Base-by-base conservation (phyloP, 2,113 vertebrate species). In the Chionodraco myersi region DNA sequence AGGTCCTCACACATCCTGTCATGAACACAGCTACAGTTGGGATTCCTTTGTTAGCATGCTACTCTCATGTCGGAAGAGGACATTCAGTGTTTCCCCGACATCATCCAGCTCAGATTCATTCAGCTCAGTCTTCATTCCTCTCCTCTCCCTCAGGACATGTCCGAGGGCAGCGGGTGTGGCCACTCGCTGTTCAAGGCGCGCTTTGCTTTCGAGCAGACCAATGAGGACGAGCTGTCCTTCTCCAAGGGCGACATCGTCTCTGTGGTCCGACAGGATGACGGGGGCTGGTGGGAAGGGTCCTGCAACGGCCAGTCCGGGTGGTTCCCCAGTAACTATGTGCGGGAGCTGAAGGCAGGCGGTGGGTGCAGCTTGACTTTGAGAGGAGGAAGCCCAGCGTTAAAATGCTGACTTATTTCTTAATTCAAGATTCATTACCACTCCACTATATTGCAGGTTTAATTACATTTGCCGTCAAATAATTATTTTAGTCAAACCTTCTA, bases 291-390 rank as follows among this genome's bases (percentile, higher is more conserved):
- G 98, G 98, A 99, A 90, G 98, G 98, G 68, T 94, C 95, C 1
- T 52, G 96, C 65, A 96, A 94, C 11, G 96, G 97, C 93, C 96
- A 94, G 90, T 96, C 94, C 0, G 98, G 98, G 48, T 99, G 98
- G 97, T 99, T 99, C 92, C 98, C 98, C 41, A 99, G 97, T 93
- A 99, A 99, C 95, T 99, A 99, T 0, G 97, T 99, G 10, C 93
- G 97, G 76, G 98, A 99, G 94, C 89, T 99, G 87, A 99, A 98
- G 94, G 96, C 96, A 71, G 95, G 94, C 10, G 97, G 97, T 98
- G 82, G 92, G 97, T 95, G 82, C 6, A 53, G 53, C 60, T 84
- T 30, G 30, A 30, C 30, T 30, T 30, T 30, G 30, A 30, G 30
- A 30, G 30, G 30, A 30, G 30, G 30, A 30, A 30, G 30, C 30